phyloP scores from a whole-genome alignment of 2,113 vertebrate species.

The Ictidomys tridecemlineatus region DNA sequence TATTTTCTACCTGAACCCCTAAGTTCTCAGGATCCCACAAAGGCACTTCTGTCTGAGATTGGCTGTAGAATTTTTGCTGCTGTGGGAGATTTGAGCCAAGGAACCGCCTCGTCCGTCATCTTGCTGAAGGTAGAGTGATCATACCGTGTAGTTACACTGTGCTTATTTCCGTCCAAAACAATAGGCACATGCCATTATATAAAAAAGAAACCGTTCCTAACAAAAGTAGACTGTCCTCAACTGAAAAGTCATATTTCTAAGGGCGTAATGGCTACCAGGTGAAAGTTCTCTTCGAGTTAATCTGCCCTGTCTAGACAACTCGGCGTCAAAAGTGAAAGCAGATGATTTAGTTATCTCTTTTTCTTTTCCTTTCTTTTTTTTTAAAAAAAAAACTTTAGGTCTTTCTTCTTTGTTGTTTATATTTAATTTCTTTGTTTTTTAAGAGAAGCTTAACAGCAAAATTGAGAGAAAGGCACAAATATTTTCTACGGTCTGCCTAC shows the following conservation, averaged over 20 bases:
- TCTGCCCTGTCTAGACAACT: slow-evolving; percentile 47
- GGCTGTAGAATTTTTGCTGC: background rate
- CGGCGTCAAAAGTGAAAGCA: slow-evolving; percentile 52
- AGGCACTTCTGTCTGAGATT: background rate
- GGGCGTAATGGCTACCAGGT: background rate
- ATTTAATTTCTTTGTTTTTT: background rate
- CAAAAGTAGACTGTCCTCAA: background rate
- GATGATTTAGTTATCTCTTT: slow-evolving; percentile 55
- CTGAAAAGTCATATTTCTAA: slow-evolving; percentile 13
- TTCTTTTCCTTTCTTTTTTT: background rate
- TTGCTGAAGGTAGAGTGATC: background rate
- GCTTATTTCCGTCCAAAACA: background rate
- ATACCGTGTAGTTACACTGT: background rate
- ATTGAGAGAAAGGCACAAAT: background rate
- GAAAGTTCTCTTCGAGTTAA: slow-evolving; percentile 15
- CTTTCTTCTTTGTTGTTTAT: background rate
- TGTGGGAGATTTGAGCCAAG: background rate
- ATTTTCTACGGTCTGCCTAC: background rate
- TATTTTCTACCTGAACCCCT: background rate
- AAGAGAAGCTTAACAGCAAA: background rate
- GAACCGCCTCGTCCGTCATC: background rate
- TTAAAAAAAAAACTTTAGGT: background rate
- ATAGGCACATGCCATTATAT: background rate
- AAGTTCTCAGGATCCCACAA: background rate
- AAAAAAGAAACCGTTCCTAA: background rate